phyloP scores from a whole-genome alignment of 2,113 vertebrate genomes.

The Zosterops pallidus region DNA sequence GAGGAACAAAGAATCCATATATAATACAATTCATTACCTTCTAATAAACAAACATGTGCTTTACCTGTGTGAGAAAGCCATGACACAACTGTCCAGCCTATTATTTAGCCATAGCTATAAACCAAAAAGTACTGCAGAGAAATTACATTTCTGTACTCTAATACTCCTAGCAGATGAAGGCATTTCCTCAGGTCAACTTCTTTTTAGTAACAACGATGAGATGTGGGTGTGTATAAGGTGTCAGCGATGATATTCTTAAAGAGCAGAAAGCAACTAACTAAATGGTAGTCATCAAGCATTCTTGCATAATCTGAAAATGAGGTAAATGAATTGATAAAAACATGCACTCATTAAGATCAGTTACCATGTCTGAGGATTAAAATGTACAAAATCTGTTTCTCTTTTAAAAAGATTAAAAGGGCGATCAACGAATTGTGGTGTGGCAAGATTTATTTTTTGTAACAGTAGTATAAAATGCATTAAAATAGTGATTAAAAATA shows the following conservation, averaged over 20 bases:
- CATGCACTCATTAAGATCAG: neutral
- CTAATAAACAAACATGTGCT: neutral
- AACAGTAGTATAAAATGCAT: neutral
- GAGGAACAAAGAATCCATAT: neutral
- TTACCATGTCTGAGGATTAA: neutral
- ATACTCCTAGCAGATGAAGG: neutral
- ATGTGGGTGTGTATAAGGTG: neutral
- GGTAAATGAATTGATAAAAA: constrained; percentile 44
- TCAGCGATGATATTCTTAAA: neutral
- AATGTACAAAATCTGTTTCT: neutral
- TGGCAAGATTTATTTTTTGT: neutral
- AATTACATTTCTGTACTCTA: neutral
- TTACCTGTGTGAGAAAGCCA: neutral
- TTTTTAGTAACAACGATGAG: neutral
- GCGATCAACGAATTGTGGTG: neutral
- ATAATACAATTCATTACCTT: neutral
- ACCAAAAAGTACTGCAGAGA: neutral
- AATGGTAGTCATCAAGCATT: neutral
- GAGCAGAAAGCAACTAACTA: neutral
- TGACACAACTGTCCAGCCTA: neutral
- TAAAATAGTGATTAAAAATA: constrained; percentile 11
- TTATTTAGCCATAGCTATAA: neutral
- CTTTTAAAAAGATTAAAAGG: neutral
- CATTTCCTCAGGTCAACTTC: neutral
- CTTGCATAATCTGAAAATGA: constrained; percentile 25